Evolutionary conservation across 2,113 vertebrate species (phyloP), one percentile per base, ranked within the genome.

Genomic region (Bambusicola thoracicus): DNA sequence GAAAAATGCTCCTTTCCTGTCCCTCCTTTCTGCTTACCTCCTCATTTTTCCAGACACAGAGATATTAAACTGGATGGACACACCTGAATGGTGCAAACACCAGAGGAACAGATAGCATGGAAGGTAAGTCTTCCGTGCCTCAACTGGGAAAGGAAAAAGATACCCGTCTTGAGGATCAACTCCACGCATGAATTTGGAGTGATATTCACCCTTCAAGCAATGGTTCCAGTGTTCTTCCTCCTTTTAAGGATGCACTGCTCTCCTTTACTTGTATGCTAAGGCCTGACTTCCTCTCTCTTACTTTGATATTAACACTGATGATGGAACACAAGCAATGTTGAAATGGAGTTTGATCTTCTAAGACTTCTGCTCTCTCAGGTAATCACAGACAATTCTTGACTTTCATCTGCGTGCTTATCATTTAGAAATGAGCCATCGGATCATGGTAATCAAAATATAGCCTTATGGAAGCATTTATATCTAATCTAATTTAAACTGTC

Each of bases 111-210:
- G 4, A 40, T 3, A 14, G 3, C 13, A 29, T 10, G 46, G 51
- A 14, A 75, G 58, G 59, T 8, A 18, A 89, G 29, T 8, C 18
- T 40, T 86, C 48, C 34, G 48, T 70, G 18, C 10, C 20, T 8
- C 11, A 38, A 8, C 16, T 5, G 11, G 32, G 29, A 21, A 27
- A 65, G n/a, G 17, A 84, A 66, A 20, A 56, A 20, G 11, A 27
- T 2, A 16, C 0, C 2, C 7, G 25, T 24, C 24, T 65, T 36
- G 40, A 85, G 30, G 11, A 32, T 10, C 15, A 72, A 13, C 4
- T 87, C 48, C 51, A 48, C 2, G 11, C 44, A 56, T 1, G 53
- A 20, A 49, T 40, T 32, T 67, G 38, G 38, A 81, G 40, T 30
- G 27, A 9, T 6, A 61, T 10, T 48, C 25, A 36, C 20, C 29